phyloP scores from a whole-genome alignment of 92 coral and sea anemone genomes.

The Epizoanthus ramosus region DNA sequence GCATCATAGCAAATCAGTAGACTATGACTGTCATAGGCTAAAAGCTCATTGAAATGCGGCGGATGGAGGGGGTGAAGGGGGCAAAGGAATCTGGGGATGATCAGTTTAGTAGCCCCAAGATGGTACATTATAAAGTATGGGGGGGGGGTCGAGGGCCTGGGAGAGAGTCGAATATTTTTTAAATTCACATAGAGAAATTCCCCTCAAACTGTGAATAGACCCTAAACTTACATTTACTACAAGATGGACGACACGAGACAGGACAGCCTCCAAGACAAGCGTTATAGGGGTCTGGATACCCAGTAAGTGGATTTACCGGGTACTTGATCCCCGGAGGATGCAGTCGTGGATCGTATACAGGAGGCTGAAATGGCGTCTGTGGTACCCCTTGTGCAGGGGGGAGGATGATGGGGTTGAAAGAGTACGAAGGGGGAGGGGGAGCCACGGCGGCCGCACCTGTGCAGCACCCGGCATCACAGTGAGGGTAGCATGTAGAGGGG shows the following conservation, averaged over 20 bases:
- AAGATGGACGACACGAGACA: constrained; percentile 68
- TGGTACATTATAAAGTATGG: too few relatives aligned
- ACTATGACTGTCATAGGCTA: too few relatives aligned
- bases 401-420: constrained; percentile 30
- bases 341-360: constrained; percentile 11
- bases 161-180: too few relatives aligned
- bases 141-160: too few relatives aligned
- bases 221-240: constrained; percentile 57
- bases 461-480: constrained; percentile 89
- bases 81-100: too few relatives aligned
- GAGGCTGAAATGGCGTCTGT: constrained; percentile 28
- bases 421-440: constrained; percentile 52
- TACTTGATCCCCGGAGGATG: constrained; percentile 28
- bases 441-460: constrained; percentile 42
- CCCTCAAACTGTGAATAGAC: too few relatives aligned
- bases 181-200: too few relatives aligned
- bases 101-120: too few relatives aligned
- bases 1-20: too few relatives aligned
- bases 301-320: constrained; percentile 32
- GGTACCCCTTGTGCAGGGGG: constrained; percentile 40
- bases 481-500: constrained; percentile 83
- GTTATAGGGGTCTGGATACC: constrained; percentile 42
- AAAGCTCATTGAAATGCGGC: too few relatives aligned
- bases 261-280: constrained; percentile 70
- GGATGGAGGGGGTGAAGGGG: too few relatives aligned